phyloP scores from a whole-genome alignment of 2,888 invertebrate species.

The Venusia cambrica region DNA sequence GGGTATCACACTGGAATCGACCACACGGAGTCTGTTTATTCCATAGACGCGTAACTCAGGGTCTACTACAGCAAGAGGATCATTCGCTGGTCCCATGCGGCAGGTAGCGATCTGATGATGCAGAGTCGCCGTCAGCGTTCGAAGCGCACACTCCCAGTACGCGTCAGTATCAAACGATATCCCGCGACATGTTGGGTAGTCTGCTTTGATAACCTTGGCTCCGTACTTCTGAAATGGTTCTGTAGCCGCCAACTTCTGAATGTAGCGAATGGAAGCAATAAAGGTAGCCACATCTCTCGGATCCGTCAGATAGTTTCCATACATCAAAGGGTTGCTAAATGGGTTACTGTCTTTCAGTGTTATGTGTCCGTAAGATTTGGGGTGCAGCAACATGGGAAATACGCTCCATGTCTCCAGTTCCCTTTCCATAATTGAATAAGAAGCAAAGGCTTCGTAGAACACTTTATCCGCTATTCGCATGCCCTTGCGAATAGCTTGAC shows the following conservation, averaged over 20 bases:
- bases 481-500: conserved; percentile 68
- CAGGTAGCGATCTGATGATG: conserved; percentile 86
- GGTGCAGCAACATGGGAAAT: conserved; percentile 86
- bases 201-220: conserved; percentile 71
- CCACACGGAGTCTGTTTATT: conserved; percentile 81
- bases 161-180: conserved; percentile 79
- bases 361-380: conserved; percentile 86
- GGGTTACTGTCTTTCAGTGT: conserved; percentile 87
- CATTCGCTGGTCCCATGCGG: conserved; percentile 85
- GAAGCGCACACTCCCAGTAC: conserved; percentile 86
- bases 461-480: conserved; percentile 80
- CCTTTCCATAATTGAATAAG: conserved; percentile 55
- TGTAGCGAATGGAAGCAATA: conserved; percentile 82
- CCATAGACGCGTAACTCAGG: conserved; percentile 83
- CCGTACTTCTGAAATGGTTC: conserved; percentile 82
- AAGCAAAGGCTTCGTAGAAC: conserved; percentile 78
- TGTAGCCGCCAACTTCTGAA: conserved; percentile 80
- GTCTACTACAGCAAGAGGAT: conserved; percentile 84
- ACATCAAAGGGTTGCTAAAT: conserved; percentile 87
- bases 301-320: conserved; percentile 89
- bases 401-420: conserved; percentile 80
- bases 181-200: conserved; percentile 75
- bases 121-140: conserved; percentile 81
- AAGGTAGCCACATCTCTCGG: conserved; percentile 81
- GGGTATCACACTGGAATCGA: conserved; percentile 86